Percentiles rank a stretch among this genome's conserved stretches.
These are phyloP conservation scores for Phortica magna DNA, from an alignment of 2,888 invertebrate genomes.

Conservation along the genomic window DNA sequence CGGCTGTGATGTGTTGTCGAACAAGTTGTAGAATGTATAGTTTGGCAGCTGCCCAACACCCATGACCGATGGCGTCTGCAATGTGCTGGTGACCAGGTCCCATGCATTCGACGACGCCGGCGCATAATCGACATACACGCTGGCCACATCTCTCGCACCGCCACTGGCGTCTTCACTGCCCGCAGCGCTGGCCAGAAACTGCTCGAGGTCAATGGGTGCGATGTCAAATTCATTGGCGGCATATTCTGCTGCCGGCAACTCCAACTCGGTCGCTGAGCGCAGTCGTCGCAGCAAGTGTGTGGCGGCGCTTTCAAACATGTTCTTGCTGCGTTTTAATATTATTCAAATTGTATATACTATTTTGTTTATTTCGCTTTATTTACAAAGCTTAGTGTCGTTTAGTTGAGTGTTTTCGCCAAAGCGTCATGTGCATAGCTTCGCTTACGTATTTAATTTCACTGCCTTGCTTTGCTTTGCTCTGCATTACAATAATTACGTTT, in stretches of 20 bases:
- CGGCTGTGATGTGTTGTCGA: slow-evolving; percentile 28
- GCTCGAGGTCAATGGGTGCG: slow-evolving; percentile 59
- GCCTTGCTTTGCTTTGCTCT: background rate
- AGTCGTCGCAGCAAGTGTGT: slow-evolving; percentile 13
- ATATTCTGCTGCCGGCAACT: slow-evolving; percentile 43
- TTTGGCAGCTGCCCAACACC: slow-evolving; percentile 25
- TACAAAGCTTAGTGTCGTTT: background rate
- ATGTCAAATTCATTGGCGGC: slow-evolving; percentile 54
- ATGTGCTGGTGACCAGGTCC: slow-evolving; percentile 34
- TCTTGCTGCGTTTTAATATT: background rate
- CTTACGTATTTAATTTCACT: background rate
- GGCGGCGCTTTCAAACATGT: slow-evolving; percentile 5
- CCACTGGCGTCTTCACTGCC: slow-evolving; percentile 44
- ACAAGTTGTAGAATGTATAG: slow-evolving; percentile 13
- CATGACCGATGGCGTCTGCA: slow-evolving; percentile 16
- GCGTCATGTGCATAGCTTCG: background rate
- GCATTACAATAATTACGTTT: background rate
- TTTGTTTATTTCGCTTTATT: background rate
- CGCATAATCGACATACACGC: background rate
- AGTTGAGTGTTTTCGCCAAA: too few relatives aligned
- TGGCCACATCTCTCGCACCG: slow-evolving; percentile 47
- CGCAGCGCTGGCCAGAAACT: slow-evolving; percentile 66
- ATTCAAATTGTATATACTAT: background rate
- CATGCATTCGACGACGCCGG: slow-evolving; percentile 26
- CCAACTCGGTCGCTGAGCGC: slow-evolving; percentile 38